These are phyloP conservation scores for Arrhamphus sclerolepis DNA, from an alignment of 2,797 vertebrate species.

Conservation along the genomic window DNA sequence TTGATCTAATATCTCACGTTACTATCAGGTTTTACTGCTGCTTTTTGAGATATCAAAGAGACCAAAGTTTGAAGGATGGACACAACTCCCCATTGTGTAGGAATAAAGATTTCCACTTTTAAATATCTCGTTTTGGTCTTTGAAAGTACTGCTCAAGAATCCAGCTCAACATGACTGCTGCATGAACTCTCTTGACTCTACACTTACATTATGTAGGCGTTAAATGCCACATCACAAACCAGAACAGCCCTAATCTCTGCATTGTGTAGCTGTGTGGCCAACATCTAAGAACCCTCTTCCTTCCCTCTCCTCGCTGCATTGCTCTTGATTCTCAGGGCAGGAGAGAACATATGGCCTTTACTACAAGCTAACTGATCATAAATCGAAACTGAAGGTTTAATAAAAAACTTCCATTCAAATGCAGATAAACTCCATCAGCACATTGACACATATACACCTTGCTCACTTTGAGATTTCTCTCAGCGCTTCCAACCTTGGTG, in stretches of 20 bases:
- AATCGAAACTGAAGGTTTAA: constrained; percentile 64
- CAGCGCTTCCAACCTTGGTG: constrained; percentile 26
- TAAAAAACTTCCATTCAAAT: constrained; percentile 45
- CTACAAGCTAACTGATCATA: constrained; percentile 68
- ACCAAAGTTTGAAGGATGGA: neutral
- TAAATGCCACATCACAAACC: constrained; percentile 53
- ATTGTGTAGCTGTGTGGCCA: constrained; percentile 40
- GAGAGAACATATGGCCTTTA: constrained; percentile 55
- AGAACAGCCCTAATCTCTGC: constrained; percentile 42
- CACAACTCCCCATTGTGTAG: neutral
- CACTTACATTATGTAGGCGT: constrained; percentile 21
- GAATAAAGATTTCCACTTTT: neutral
- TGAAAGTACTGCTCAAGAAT: constrained; percentile 9
- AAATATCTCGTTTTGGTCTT: neutral
- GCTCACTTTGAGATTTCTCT: constrained; percentile 7
- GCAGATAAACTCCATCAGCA: constrained; percentile 21
- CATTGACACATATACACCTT: constrained; percentile 3
- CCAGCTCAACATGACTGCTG: constrained; percentile 39
- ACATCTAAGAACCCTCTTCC: constrained; percentile 67
- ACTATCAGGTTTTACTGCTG: constrained; percentile 9
- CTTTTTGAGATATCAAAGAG: constrained; percentile 1
- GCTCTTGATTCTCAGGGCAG: constrained; percentile 44
- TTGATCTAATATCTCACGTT: constrained; percentile 13
- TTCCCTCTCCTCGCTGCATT: constrained; percentile 30
- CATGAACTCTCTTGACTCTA: constrained; percentile 39